Conservation (phyloP, 2,113 vertebrate species). For the Heteronetta atricapilla region DNA sequence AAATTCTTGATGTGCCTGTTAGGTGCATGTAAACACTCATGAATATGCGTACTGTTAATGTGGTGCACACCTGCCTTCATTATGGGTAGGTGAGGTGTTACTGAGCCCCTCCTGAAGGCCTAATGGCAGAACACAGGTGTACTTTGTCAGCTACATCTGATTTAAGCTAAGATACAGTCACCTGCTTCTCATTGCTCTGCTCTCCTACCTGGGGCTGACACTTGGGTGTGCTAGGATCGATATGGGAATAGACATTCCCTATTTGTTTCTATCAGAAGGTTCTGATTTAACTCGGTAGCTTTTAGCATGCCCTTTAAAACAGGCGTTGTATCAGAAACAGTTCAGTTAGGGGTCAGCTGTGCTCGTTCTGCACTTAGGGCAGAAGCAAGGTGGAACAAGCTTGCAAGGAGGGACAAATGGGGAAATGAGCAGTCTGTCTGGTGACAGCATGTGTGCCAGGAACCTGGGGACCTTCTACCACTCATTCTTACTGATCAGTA, state of each 20-base stretch:
- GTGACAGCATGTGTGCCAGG: neutral
- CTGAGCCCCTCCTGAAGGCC: neutral
- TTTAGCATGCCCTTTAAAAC: neutral
- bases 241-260: neutral
- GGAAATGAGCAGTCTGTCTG: neutral
- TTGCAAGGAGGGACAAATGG: neutral
- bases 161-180: neutral
- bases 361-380: neutral
- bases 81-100: neutral
- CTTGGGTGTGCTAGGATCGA: neutral
- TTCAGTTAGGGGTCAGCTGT: neutral
- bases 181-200: neutral
- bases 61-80: neutral
- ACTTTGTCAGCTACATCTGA: neutral
- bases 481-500: rapidly evolving
- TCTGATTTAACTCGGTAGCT: neutral
- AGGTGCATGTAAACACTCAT: neutral
- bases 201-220: neutral
- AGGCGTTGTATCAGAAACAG: neutral
- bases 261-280: neutral
- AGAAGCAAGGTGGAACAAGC: neutral
- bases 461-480: neutral
- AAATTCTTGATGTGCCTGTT: neutral
- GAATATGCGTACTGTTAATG: neutral
- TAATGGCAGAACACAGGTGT: neutral